Evolutionary conservation across 2,797 vertebrate genomes (phyloP).

Genomic region (Yasuhikotakia modesta): DNA sequence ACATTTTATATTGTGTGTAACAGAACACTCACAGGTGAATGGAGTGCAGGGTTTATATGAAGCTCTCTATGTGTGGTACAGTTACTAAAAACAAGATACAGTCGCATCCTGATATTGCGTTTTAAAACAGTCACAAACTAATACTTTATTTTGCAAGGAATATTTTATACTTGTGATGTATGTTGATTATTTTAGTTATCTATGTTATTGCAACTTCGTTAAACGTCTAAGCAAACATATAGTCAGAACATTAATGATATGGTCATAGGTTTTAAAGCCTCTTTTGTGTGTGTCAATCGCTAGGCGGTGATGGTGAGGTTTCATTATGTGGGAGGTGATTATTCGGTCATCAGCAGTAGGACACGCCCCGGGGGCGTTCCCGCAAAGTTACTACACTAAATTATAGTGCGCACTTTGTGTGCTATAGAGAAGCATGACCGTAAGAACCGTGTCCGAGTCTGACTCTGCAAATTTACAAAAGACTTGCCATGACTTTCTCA

Average conservation of each 20-base stretch:
- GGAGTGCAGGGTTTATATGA: neutral
- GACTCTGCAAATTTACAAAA: neutral
- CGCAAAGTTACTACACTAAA: slow-evolving; percentile 37
- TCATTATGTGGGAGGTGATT: slow-evolving; percentile 48
- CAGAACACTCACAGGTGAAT: neutral
- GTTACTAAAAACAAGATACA: neutral
- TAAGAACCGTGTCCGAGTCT: neutral
- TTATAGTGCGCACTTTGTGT: slow-evolving; percentile 50
- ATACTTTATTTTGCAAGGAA: neutral
- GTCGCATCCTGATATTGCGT: neutral
- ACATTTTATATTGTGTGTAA: neutral
- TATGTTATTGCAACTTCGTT: neutral
- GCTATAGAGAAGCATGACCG: slow-evolving; percentile 38
- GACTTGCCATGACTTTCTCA: slow-evolving; percentile 66
- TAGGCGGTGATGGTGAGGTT: neutral
- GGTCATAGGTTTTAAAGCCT: neutral
- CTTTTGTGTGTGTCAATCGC: slow-evolving; percentile 13
- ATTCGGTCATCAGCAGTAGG: slow-evolving; percentile 22
- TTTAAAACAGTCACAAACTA: neutral
- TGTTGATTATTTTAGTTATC: neutral
- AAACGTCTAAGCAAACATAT: slow-evolving; percentile 3
- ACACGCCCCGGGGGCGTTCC: slow-evolving; percentile 70
- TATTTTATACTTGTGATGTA: neutral
- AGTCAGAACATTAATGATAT: neutral
- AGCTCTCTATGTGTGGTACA: neutral